Conservation (phyloP, 2,113 vertebrate species). For the Poeciliopsis occidentalis region DNA sequence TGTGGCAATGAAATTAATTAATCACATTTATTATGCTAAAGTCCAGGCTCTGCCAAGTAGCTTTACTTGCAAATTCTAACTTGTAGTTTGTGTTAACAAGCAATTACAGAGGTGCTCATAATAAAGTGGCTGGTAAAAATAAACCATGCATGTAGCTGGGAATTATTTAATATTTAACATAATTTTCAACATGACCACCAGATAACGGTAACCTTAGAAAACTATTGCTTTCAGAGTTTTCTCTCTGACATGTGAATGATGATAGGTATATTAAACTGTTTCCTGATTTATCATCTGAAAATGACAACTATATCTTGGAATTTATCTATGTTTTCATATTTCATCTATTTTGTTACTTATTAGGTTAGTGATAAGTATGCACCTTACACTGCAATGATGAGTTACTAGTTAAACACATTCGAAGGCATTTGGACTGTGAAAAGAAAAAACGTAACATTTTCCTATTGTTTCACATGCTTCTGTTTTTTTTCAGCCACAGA, state of each 20-base stretch:
- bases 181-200: background rate
- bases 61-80: too few species aligned
- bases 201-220: background rate
- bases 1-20: too few species aligned
- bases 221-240: background rate
- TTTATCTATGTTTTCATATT: background rate
- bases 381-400: background rate
- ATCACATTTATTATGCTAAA: too few species aligned
- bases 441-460: background rate
- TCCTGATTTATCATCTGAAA: background rate
- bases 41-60: too few species aligned
- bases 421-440: background rate
- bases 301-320: too few species aligned
- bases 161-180: too few species aligned
- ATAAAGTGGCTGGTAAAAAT: too few species aligned
- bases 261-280: background rate
- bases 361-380: too few species aligned
- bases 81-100: too few species aligned
- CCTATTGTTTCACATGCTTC: background rate
- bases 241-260: background rate
- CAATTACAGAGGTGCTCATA: too few species aligned
- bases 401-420: background rate
- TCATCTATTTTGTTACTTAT: background rate
- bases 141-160: too few species aligned
- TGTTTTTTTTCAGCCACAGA: background rate